Percentiles rank a stretch among this genome's conserved stretches.
Conservation (phyloP, 2,797 vertebrate species). For the Aotus griseimembra region DNA sequence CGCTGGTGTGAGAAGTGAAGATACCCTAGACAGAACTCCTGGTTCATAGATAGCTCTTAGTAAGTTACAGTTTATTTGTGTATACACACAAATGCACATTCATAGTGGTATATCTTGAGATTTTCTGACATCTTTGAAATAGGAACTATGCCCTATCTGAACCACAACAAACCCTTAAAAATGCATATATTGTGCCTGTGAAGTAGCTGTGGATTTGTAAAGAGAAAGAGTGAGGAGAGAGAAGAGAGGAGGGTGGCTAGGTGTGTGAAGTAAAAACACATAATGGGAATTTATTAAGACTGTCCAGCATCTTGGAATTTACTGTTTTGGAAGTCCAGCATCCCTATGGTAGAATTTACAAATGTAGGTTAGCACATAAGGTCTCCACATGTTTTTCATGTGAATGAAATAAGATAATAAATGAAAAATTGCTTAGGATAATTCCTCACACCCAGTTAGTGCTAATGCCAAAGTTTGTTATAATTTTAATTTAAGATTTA, state of each 20-base stretch:
- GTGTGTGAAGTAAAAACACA: not conserved
- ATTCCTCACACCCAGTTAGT: not conserved
- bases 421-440: slow-evolving; percentile 10
- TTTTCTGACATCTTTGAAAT: not conserved
- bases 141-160: not conserved
- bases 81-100: not conserved
- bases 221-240: not conserved
- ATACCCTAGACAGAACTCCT: not conserved
- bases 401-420: not conserved
- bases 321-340: not conserved
- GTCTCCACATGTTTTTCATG: not conserved
- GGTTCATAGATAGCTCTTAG: not conserved
- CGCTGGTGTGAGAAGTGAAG: not conserved
- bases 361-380: not conserved
- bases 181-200: not conserved
- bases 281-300: not conserved
- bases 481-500: not conserved
- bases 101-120: not conserved
- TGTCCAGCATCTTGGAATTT: not conserved
- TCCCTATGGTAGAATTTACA: not conserved
- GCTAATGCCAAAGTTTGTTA: not conserved
- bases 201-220: not conserved
- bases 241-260: not conserved
- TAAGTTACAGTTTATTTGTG: not conserved
- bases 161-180: not conserved